These are phyloP conservation scores for Oligia strigilis DNA, from an alignment of 2,888 invertebrate genomes.

Conservation along the genomic window DNA sequence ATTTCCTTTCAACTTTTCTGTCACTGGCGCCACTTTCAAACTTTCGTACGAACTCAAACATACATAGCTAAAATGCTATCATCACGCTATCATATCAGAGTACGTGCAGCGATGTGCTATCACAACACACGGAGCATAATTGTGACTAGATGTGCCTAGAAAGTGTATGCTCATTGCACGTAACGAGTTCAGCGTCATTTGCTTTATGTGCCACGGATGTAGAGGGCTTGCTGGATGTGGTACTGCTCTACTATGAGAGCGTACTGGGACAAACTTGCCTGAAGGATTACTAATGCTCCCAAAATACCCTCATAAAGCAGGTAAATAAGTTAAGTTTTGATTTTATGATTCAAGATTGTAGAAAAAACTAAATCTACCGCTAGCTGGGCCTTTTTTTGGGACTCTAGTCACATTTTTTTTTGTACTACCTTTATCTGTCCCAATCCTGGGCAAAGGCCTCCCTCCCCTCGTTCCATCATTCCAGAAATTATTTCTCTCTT, in stretches of 20 bases:
- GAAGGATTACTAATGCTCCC: background rate
- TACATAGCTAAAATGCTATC: background rate
- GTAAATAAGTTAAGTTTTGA: too few species aligned
- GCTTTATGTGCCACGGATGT: constrained; percentile 42
- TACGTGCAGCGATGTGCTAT: constrained; percentile 50
- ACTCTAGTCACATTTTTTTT: too few species aligned
- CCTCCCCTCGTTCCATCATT: too few species aligned
- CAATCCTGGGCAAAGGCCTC: too few species aligned
- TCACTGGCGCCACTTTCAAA: too few species aligned
- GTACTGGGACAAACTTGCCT: background rate
- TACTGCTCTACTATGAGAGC: background rate
- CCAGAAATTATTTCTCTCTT: too few species aligned
- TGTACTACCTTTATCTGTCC: too few species aligned
- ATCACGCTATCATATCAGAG: constrained; percentile 20
- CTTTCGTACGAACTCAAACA: background rate
- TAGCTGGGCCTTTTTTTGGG: background rate
- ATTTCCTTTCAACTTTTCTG: too few species aligned
- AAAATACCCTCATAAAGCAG: too few species aligned
- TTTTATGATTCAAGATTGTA: too few species aligned
- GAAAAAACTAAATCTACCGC: background rate
- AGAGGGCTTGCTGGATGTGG: constrained; percentile 39
- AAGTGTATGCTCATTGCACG: constrained; percentile 69
- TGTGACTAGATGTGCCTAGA: constrained; percentile 51
- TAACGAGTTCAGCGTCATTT: constrained; percentile 68
- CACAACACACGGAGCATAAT: constrained; percentile 31